These are phyloP conservation scores for Rostratula benghalensis DNA, from an alignment of 2,113 vertebrate genomes.

Conservation along the genomic window DNA sequence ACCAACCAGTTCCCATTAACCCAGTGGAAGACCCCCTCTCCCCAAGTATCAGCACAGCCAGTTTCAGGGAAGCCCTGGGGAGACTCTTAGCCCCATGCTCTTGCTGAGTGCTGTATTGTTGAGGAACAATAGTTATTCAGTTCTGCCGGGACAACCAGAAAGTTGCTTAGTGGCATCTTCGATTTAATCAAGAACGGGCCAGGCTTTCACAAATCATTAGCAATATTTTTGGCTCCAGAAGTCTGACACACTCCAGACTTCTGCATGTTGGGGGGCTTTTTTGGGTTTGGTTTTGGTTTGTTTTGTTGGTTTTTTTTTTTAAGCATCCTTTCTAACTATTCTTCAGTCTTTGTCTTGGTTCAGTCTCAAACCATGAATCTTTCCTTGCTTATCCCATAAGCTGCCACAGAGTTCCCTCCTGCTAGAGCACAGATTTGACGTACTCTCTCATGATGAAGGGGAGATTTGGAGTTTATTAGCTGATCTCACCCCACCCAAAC, in stretches of 20 bases:
- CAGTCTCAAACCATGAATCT: not conserved
- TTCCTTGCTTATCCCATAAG: not conserved
- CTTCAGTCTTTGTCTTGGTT: not conserved
- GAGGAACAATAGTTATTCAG: constrained; percentile 53
- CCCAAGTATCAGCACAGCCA: not conserved
- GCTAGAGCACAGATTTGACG: not conserved
- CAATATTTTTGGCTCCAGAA: constrained; percentile 32
- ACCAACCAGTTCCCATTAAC: not conserved
- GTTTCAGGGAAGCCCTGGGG: not conserved
- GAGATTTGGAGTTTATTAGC: not conserved
- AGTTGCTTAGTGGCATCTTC: constrained; percentile 41
- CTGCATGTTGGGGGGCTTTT: too few relatives aligned
- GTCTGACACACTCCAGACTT: not conserved
- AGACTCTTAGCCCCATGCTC: not conserved
- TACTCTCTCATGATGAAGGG: not conserved
- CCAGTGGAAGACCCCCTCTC: not conserved
- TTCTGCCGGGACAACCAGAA: constrained; percentile 49
- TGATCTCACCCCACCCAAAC: constrained; percentile 10
- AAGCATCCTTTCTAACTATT: not conserved
- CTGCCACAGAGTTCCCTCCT: not conserved
- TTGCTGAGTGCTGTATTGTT: constrained; percentile 25
- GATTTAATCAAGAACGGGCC: constrained; percentile 33
- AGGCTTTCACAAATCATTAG: constrained; percentile 50
- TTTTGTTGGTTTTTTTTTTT: not conserved
- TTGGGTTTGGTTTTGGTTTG: too few relatives aligned